Conservation (phyloP, 2,888 invertebrate species). For the Spodoptera exigua region DNA sequence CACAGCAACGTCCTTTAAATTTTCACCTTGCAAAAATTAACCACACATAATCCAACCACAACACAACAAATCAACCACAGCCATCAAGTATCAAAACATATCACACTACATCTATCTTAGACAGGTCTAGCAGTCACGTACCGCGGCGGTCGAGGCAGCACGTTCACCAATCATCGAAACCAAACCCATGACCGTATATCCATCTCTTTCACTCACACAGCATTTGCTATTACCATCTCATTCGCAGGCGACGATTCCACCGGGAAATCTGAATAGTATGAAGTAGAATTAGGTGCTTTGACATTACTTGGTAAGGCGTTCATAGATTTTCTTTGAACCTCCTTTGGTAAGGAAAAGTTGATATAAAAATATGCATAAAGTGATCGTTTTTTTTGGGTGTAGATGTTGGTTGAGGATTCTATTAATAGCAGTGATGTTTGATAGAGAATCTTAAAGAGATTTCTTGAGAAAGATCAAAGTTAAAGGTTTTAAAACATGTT, state of each 20-base stretch:
- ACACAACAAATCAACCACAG: conserved; percentile 1
- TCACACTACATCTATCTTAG: conserved; percentile 59
- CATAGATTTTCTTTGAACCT: conserved; percentile 83
- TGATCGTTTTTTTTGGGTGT: conserved; percentile 30
- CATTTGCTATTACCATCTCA: conserved; percentile 56
- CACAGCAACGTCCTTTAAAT: too few relatives aligned
- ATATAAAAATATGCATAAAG: conserved; percentile 18
- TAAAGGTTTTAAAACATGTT: too few relatives aligned
- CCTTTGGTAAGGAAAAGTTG: conserved; percentile 50
- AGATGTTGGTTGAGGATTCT: neutral
- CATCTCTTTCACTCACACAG: conserved; percentile 64
- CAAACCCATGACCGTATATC: conserved; percentile 82
- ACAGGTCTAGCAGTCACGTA: conserved; percentile 82
- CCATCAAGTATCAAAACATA: conserved; percentile 73
- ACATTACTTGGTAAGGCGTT: conserved; percentile 82
- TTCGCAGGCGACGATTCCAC: conserved; percentile 73
- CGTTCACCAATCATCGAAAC: conserved; percentile 87
- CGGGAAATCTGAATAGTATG: conserved; percentile 87
- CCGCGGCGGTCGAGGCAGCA: conserved; percentile 83
- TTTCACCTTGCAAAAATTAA: neutral
- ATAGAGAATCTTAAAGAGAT: too few relatives aligned
- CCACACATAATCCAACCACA: neutral
- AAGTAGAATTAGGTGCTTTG: conserved; percentile 86
- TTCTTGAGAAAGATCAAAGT: too few relatives aligned
- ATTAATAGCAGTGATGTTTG: too few relatives aligned